Evolutionary conservation across 1,140 invertebrate genomes (phyloP).

Genomic region (Grapholita molesta): DNA sequence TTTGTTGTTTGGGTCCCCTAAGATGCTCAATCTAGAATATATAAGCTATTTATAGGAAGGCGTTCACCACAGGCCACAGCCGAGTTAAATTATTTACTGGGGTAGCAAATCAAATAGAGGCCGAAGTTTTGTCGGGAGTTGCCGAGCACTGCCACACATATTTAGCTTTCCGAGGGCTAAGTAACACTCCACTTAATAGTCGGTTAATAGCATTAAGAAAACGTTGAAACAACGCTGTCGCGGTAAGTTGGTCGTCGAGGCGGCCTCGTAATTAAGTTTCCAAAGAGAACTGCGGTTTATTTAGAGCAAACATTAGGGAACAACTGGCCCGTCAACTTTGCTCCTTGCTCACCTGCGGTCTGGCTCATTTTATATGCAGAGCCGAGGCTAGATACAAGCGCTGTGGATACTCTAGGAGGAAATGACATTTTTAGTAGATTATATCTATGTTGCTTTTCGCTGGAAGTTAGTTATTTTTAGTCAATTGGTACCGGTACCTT

Average conservation of each 20-base stretch:
- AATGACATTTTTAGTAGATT: not conserved
- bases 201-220: slow-evolving; percentile 47
- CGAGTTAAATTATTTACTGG: slow-evolving; percentile 22
- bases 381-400: not conserved
- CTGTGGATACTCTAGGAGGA: not conserved
- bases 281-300: slow-evolving; percentile 54
- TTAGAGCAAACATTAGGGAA: slow-evolving; percentile 43
- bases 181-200: slow-evolving; percentile 42
- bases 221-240: slow-evolving; percentile 41
- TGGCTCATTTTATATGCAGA: slow-evolving; percentile 44
- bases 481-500: too few species aligned
- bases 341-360: slow-evolving; percentile 23
- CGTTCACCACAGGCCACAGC: slow-evolving; percentile 15
- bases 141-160: slow-evolving; percentile 28
- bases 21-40: slow-evolving; percentile 13
- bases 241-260: slow-evolving; percentile 28
- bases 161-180: slow-evolving; percentile 30
- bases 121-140: slow-evolving; percentile 22
- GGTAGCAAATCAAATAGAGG: slow-evolving; percentile 26
- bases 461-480: too few species aligned
- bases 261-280: slow-evolving; percentile 47
- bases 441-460: not conserved
- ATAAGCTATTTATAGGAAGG: slow-evolving; percentile 5
- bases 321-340: slow-evolving; percentile 35
- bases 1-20: not conserved